A percentile compares a stretch with the other conserved stretches of the same genome.
Conservation (phyloP, 2,113 vertebrate genomes). For the Benitochromis conjunctus region DNA sequence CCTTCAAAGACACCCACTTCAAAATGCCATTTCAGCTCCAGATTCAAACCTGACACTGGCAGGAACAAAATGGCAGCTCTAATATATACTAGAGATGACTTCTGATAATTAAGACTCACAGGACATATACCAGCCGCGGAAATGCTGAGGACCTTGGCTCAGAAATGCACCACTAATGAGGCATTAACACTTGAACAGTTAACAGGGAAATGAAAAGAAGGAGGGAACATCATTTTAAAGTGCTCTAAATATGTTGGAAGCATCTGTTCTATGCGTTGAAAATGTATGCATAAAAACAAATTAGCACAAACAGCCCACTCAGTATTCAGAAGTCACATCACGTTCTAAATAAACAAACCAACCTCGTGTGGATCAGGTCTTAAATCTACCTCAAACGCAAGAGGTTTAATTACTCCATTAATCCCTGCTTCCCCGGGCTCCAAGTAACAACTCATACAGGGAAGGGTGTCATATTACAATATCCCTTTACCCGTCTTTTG, state of each 20-base stretch:
- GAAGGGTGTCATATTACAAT: slow-evolving; percentile 41
- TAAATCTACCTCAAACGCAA: slow-evolving; percentile 66
- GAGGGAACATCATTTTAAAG: slow-evolving; percentile 9
- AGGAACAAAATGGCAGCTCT: slow-evolving; percentile 27
- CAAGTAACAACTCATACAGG: slow-evolving; percentile 35
- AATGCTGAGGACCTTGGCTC: slow-evolving; percentile 13
- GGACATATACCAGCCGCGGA: slow-evolving; percentile 3
- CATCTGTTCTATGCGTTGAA: slow-evolving; percentile 8
- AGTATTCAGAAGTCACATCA: slow-evolving; percentile 36
- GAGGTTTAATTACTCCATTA: slow-evolving; percentile 65
- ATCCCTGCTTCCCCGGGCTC: slow-evolving; percentile 49
- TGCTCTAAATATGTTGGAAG: slow-evolving; percentile 24
- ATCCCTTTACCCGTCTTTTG: slow-evolving; percentile 39
- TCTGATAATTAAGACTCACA: slow-evolving; percentile 34
- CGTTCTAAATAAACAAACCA: slow-evolving; percentile 50
- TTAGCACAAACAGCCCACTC: background rate
- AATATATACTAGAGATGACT: slow-evolving; percentile 20
- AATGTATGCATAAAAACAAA: slow-evolving; percentile 30
- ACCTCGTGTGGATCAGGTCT: slow-evolving; percentile 54
- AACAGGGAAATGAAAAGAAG: background rate
- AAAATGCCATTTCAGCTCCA: background rate
- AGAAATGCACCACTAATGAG: slow-evolving; percentile 19
- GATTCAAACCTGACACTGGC: slow-evolving; percentile 20
- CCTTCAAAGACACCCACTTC: slow-evolving; percentile 31
- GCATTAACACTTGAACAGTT: slow-evolving; percentile 18